Evolutionary conservation across 2,113 vertebrate species (phyloP).

Genomic region (Urocolius indicus): DNA sequence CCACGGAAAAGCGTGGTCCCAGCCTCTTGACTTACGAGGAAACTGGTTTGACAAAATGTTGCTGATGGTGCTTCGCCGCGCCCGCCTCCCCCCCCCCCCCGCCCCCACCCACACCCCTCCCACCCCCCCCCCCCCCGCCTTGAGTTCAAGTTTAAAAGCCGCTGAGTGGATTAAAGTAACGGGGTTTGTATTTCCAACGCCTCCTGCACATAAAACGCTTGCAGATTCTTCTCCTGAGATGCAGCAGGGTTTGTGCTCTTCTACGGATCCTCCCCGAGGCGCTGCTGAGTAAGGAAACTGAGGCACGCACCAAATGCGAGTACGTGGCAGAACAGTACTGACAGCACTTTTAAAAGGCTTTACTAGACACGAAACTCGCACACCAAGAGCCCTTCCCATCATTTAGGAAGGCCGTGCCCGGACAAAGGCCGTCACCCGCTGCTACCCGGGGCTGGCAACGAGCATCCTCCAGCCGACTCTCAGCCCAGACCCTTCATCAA

Average conservation of each 20-base stretch:
- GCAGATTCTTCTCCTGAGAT: neutral
- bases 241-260: too few species aligned
- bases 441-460: too few species aligned
- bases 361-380: neutral
- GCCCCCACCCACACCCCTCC: too few species aligned
- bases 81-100: too few species aligned
- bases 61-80: neutral
- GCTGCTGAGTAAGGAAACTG: neutral
- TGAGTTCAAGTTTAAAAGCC: neutral
- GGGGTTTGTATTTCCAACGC: too few species aligned
- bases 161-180: neutral
- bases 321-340: rapidly evolving
- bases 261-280: too few species aligned
- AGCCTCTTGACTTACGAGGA: neutral
- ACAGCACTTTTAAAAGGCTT: neutral
- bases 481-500: rapidly evolving
- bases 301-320: rapidly evolving
- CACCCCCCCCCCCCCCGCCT: too few species aligned
- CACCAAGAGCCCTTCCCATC: too few species aligned
- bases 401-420: neutral
- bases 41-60: too few species aligned
- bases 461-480: too few species aligned
- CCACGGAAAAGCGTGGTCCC: too few species aligned
- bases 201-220: too few species aligned
- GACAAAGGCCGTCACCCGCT: neutral